Conservation (phyloP, 2,797 vertebrate genomes). For the Myiothlypis chrysogaster region DNA sequence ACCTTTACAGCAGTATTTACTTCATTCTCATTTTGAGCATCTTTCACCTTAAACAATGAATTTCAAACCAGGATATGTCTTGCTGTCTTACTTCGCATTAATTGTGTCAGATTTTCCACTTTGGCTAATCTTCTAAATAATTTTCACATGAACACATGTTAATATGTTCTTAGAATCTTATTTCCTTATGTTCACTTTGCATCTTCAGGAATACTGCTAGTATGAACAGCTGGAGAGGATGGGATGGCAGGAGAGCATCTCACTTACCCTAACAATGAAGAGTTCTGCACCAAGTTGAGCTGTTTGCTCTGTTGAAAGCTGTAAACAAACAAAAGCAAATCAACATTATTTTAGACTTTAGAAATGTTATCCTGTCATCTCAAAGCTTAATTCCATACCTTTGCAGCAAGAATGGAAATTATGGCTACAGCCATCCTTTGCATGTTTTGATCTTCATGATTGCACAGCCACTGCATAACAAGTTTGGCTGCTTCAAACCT, state of each 20-base stretch:
- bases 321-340: slow-evolving; percentile 9
- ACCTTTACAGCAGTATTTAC: not conserved
- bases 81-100: not conserved
- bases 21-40: not conserved
- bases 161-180: not conserved
- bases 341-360: not conserved
- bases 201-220: not conserved
- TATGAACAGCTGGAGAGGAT: not conserved
- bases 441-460: slow-evolving; percentile 99
- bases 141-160: not conserved
- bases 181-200: not conserved
- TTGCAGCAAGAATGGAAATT: slow-evolving; percentile 97
- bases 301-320: slow-evolving; percentile 98
- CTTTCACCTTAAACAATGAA: not conserved
- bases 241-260: not conserved
- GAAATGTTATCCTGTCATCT: not conserved
- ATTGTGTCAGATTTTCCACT: not conserved
- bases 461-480: slow-evolving; percentile 99
- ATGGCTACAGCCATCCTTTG: slow-evolving; percentile 99
- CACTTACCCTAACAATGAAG: slow-evolving; percentile 93
- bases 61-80: not conserved
- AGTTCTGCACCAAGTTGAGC: slow-evolving; percentile 96
- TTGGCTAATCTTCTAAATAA: not conserved
- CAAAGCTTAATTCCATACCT: slow-evolving; percentile 77
- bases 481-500: slow-evolving; percentile 99